These are phyloP conservation scores for Ormyrus pomaceus DNA, from an alignment of 2,888 invertebrate species.

Conservation along the genomic window DNA sequence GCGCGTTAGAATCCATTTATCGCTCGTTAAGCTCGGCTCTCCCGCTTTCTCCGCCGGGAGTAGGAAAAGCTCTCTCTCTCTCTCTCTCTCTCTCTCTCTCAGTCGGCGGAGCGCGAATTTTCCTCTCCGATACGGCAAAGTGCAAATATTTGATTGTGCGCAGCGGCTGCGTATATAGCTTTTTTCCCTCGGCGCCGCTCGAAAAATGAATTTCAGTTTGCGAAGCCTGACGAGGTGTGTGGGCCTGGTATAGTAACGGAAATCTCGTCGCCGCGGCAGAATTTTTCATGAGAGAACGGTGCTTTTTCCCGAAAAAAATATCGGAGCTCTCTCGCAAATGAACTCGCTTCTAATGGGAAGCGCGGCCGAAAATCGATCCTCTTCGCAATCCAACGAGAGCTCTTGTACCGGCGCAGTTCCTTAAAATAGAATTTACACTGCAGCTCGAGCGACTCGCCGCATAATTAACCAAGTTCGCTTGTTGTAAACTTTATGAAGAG, in stretches of 20 bases:
- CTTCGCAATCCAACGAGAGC: too few species aligned
- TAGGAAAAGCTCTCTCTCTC: not conserved
- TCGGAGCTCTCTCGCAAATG: too few species aligned
- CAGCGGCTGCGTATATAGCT: not conserved
- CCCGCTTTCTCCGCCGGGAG: not conserved
- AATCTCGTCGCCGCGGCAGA: not conserved
- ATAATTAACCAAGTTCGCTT: too few species aligned
- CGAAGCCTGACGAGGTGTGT: not conserved
- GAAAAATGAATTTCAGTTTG: conserved; percentile 24
- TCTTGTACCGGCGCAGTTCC: too few species aligned
- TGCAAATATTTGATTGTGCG: conserved; percentile 47
- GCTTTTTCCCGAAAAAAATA: too few species aligned
- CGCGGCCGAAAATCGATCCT: too few species aligned
- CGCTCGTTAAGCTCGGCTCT: conserved; percentile 55
- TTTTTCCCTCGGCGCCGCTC: not conserved
- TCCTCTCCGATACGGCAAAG: not conserved
- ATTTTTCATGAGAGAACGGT: too few species aligned
- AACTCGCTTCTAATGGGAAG: too few species aligned
- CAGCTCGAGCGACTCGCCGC: too few species aligned
- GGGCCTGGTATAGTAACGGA: not conserved
- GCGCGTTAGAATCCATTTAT: conserved; percentile 53
- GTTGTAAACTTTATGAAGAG: not conserved
- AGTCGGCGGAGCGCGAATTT: not conserved
- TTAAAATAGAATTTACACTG: too few species aligned
- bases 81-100: conserved; percentile 4